Percentiles rank a stretch among this genome's conserved stretches.
Conservation (phyloP, 1,140 invertebrate genomes). For the Anagrus nilaparvatae region DNA sequence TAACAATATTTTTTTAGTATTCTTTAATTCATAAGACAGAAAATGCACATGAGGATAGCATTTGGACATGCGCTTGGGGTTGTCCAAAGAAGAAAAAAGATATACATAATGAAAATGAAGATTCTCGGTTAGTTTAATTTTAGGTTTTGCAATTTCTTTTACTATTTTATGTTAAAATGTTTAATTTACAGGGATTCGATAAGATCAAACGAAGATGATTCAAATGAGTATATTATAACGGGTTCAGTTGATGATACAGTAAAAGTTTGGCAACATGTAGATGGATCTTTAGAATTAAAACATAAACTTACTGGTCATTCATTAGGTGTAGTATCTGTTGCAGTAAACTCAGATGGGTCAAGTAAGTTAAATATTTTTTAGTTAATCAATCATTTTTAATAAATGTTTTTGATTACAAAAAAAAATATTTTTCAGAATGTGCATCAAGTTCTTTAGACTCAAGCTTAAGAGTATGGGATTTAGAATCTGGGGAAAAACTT, state of each 20-base stretch:
- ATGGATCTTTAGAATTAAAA: constrained; percentile 66
- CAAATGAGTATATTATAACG: constrained; percentile 75
- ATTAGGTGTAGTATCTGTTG: constrained; percentile 88
- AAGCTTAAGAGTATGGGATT: constrained; percentile 84
- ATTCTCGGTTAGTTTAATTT: constrained; percentile 31
- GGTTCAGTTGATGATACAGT: constrained; percentile 91
- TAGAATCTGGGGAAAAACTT: constrained; percentile 75
- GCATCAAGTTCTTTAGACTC: constrained; percentile 92
- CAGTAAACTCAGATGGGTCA: constrained; percentile 79
- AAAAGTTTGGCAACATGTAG: constrained; percentile 75
- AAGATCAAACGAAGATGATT: constrained; percentile 45
- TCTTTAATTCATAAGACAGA: constrained; percentile 77
- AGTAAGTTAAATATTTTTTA: constrained; percentile 50
- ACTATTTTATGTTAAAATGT: neutral
- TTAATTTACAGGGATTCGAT: constrained; percentile 47
- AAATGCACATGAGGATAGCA: constrained; percentile 85
- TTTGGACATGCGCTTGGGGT: constrained; percentile 89
- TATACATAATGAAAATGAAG: constrained; percentile 44
- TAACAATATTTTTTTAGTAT: constrained; percentile 64
- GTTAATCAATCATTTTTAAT: too few relatives aligned
- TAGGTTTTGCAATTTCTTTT: neutral
- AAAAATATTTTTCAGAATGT: constrained; percentile 52
- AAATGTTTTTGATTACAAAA: too few relatives aligned
- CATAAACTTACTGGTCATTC: constrained; percentile 85
- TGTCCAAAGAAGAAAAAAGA: constrained; percentile 50